A percentile compares a stretch with the other conserved stretches of the same genome.
phyloP scores from a whole-genome alignment of 2,888 invertebrate species.

The Philaethria dido region DNA sequence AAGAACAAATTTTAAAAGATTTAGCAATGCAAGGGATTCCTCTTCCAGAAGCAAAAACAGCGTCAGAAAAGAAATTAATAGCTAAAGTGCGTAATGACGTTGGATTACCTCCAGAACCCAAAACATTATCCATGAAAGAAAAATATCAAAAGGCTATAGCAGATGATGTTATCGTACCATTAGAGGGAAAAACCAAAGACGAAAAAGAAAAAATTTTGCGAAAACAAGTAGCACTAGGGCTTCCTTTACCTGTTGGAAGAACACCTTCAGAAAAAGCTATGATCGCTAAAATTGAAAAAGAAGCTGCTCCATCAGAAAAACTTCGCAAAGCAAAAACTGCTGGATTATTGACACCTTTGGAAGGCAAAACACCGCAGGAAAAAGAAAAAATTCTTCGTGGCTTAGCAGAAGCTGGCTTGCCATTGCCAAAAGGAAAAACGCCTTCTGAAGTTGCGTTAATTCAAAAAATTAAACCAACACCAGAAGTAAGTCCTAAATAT shows the following conservation, averaged over 20 bases:
- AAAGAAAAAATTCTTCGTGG: constrained; percentile 49
- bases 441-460: constrained; percentile 48
- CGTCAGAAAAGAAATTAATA: constrained; percentile 48
- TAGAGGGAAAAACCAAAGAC: constrained; percentile 50
- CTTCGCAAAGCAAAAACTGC: constrained; percentile 48
- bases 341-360: constrained; percentile 48
- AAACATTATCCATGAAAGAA: constrained; percentile 41
- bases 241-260: constrained; percentile 51
- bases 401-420: constrained; percentile 43
- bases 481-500: constrained; percentile 49
- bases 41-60: constrained; percentile 44
- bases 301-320: constrained; percentile 49
- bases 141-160: constrained; percentile 45
- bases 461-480: constrained; percentile 50
- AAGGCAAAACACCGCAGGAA: constrained; percentile 47
- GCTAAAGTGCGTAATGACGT: constrained; percentile 44
- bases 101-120: constrained; percentile 45
- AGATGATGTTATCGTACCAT: constrained; percentile 48
- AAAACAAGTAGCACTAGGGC: constrained; percentile 46
- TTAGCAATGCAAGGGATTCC: constrained; percentile 41
- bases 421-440: constrained; percentile 48
- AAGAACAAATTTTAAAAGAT: constrained; percentile 42
- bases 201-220: constrained; percentile 51
- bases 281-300: constrained; percentile 47
- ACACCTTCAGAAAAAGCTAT: constrained; percentile 52